Conservation (phyloP, 2,113 vertebrate genomes). For the Ciconia stormi region DNA sequence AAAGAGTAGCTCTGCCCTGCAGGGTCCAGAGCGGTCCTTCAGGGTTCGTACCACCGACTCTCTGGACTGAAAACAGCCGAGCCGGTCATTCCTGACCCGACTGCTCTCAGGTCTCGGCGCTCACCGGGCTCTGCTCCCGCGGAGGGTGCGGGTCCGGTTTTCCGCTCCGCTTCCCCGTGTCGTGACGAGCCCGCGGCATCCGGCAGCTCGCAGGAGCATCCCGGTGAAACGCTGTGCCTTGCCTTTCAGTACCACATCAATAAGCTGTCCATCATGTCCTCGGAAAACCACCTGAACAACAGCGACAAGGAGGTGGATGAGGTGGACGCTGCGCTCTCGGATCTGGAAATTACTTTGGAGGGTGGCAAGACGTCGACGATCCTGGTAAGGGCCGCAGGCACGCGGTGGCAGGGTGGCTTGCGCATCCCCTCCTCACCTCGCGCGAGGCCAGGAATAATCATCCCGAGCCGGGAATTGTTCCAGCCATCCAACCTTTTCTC, state of each 20-base stretch:
- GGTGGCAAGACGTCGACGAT: conserved; percentile 95
- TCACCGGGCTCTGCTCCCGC: neutral
- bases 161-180: neutral
- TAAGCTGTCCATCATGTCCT: conserved; percentile 97
- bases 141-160: fast-evolving
- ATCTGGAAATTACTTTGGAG: conserved; percentile 96
- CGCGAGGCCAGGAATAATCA: neutral
- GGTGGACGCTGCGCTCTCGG: conserved; percentile 95
- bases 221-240: neutral
- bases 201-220: fast-evolving
- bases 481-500: neutral
- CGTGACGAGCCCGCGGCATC: fast-evolving
- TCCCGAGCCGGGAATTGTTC: neutral
- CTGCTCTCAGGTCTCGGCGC: fast-evolving
- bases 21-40: neutral
- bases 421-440: fast-evolving
- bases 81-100: neutral
- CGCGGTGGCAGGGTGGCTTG: neutral
- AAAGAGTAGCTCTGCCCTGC: neutral
- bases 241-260: conserved; percentile 96
- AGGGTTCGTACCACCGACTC: neutral
- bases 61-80: neutral
- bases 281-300: conserved; percentile 98
- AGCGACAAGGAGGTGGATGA: conserved; percentile 99
- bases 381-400: conserved; percentile 76